These are phyloP conservation scores for Oreortyx pictus DNA, from an alignment of 2,797 vertebrate species.

Conservation along the genomic window DNA sequence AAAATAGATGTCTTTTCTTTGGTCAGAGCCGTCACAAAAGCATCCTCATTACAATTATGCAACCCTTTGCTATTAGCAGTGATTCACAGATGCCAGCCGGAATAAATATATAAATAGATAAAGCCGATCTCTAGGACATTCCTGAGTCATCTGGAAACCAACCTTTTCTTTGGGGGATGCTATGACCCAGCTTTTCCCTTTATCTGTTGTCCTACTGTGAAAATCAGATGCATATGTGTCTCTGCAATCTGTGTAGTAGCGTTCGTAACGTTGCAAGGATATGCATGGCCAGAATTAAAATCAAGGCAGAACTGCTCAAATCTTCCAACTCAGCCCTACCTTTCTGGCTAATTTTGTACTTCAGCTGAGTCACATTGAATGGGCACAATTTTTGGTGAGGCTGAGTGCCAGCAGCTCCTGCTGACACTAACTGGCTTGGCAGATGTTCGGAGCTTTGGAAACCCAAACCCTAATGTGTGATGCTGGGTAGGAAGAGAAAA, in stretches of 20 bases:
- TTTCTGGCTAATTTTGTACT: not conserved
- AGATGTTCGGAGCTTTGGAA: not conserved
- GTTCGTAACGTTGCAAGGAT: not conserved
- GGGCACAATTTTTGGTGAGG: not conserved
- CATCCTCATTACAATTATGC: constrained; percentile 34
- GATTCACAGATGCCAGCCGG: constrained; percentile 7
- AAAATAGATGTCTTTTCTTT: constrained; percentile 35
- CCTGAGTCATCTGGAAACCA: constrained; percentile 44
- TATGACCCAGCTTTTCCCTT: constrained; percentile 19
- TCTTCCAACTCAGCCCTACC: not conserved
- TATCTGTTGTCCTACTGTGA: not conserved
- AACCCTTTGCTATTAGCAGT: constrained; percentile 36
- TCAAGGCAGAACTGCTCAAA: not conserved
- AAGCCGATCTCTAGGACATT: constrained; percentile 36
- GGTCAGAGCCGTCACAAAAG: constrained; percentile 53
- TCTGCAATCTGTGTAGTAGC: not conserved
- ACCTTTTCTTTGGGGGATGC: not conserved
- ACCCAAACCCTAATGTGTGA: not conserved
- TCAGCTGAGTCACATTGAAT: constrained; percentile 10
- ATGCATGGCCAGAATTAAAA: not conserved
- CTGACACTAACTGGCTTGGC: not conserved
- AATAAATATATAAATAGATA: constrained; percentile 39
- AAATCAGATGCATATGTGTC: not conserved
- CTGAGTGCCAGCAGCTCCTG: not conserved
- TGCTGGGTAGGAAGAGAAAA: not conserved